Evolutionary conservation across 2,113 vertebrate species (phyloP), one percentile per base, ranked within the genome.

Genomic region (Raja brachyura): DNA sequence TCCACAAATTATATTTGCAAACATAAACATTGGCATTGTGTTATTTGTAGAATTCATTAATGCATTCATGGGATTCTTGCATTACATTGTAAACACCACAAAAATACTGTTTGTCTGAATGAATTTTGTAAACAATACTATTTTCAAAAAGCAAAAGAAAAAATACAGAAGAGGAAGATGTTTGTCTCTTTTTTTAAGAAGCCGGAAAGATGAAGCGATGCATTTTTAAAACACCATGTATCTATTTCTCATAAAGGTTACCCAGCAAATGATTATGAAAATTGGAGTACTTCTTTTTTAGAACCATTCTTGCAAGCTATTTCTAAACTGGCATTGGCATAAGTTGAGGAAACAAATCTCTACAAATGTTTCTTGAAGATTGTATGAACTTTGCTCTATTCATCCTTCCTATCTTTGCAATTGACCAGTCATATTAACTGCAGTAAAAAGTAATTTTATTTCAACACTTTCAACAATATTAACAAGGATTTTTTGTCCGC

Each of bases 401-500:
- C 28, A 31, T 31, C 59, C 14, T 86, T 86, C 14, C 22, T 13
- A 22, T 85, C 54, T 77, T 77, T 66, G 5, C 28, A 88, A 18
- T 88, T 88, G 83, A 2, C 56, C 59, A 88, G 59, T 18, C 28
- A 7, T 16, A 0, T 88, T 13, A 28, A 8, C 61, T 6, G 61
- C 25, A 22, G 18, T 1, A 81, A 61, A 6, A 73, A 92, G 20
- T 73, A 54, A 10, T 25, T 92, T 92, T 28, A 68, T 70, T 92
- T 92, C 66, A 73, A 66, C 39, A 48, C 39, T 18, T 48, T 90
- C 68, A 11, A 20, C 33, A 14, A 92, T 3, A 11, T 22, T 92
- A 73, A 48, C 4, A 73, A 25, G 7, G 8, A 48, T 48, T 88
- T 86, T 95, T 95, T 86, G 68, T 95, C 79, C 93, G 28, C 96